Evolutionary conservation across 2,113 vertebrate species (phyloP).

Genomic region (Muscicapa adusta): DNA sequence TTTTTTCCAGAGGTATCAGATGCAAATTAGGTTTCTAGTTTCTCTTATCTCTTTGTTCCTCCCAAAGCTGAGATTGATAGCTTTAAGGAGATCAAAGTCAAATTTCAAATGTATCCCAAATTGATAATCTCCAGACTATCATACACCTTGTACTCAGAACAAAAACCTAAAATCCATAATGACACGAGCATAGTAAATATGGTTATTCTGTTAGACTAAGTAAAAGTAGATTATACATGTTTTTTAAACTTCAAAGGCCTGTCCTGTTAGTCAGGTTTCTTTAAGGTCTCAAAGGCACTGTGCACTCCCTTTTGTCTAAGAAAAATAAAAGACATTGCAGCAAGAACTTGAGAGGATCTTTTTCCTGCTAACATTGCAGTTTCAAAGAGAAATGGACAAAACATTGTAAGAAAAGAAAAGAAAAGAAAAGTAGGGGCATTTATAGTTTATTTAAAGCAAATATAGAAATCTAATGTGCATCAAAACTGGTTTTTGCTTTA

Average conservation of each 20-base stretch:
- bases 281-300: conserved; percentile 53
- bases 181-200: conserved; percentile 62
- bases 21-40: conserved; percentile 65
- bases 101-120: conserved; percentile 68
- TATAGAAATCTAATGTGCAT: not conserved
- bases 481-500: not conserved
- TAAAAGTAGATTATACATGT: conserved; percentile 68
- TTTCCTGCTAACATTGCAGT: conserved; percentile 36
- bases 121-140: conserved; percentile 68
- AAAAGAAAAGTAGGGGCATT: not conserved
- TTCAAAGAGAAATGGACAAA: conserved; percentile 10
- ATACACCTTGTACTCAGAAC: conserved; percentile 63
- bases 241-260: conserved; percentile 68
- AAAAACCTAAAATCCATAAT: conserved; percentile 66
- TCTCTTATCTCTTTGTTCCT: conserved; percentile 69
- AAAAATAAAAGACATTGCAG: conserved; percentile 33
- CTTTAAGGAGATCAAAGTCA: conserved; percentile 68
- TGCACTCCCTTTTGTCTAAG: conserved; percentile 26
- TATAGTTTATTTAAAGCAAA: not conserved
- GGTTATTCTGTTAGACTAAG: conserved; percentile 62
- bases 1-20: conserved; percentile 47
- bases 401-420: not conserved
- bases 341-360: conserved; percentile 35
- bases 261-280: conserved; percentile 47
- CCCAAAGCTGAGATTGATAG: conserved; percentile 62